A percentile compares a stretch with the other conserved stretches of the same genome.
Evolutionary conservation across 2,888 invertebrate species (phyloP).

Genomic region (Leptinotarsa juncta): DNA sequence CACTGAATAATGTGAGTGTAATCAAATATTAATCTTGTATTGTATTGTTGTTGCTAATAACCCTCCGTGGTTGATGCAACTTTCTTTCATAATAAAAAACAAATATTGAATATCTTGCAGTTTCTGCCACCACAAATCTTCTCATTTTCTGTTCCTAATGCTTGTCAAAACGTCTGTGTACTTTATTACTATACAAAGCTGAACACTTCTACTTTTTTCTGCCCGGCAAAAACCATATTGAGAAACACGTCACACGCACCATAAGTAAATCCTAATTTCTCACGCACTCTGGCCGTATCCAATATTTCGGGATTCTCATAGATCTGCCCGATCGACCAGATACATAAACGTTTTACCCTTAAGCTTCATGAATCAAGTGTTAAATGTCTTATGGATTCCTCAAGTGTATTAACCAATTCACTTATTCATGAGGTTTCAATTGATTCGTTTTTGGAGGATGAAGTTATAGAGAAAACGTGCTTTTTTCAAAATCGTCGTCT

Average conservation of each 20-base stretch:
- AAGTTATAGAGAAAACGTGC: neutral
- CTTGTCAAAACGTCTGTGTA: too few species aligned
- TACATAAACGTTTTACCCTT: neutral
- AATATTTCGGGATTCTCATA: neutral
- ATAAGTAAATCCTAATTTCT: neutral
- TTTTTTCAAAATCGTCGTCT: neutral
- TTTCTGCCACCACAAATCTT: too few species aligned
- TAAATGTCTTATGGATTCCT: neutral
- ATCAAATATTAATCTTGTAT: too few species aligned
- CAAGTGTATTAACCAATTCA: neutral
- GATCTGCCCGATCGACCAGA: neutral
- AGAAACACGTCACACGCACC: neutral
- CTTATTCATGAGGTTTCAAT: conserved; percentile 1
- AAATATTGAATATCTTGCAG: too few species aligned
- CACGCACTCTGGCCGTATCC: neutral
- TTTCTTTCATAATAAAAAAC: too few species aligned
- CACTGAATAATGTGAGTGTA: too few species aligned
- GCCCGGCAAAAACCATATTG: neutral
- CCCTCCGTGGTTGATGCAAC: too few species aligned
- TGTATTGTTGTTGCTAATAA: too few species aligned
- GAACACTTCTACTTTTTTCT: neutral
- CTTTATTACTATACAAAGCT: neutral
- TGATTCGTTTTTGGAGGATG: neutral
- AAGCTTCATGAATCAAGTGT: neutral
- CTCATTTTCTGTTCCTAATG: too few species aligned